phyloP scores from a whole-genome alignment of 2,888 invertebrate genomes.

The Eugnorisma glareosa region DNA sequence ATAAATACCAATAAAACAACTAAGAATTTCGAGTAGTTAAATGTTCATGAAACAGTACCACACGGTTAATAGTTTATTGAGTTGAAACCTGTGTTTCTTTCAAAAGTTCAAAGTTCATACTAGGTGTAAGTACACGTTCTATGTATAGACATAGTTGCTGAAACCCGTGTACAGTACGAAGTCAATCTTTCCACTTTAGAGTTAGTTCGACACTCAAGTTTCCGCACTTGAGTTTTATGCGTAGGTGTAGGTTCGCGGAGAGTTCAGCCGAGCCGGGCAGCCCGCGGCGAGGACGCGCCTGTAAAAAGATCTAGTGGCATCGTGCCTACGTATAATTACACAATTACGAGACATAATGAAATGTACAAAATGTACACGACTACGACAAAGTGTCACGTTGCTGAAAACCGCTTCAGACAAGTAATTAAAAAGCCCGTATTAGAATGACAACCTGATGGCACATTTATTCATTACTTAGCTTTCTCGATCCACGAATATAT shows the following conservation, averaged over 20 bases:
- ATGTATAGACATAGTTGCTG: conserved; percentile 23
- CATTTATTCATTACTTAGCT: conserved; percentile 25
- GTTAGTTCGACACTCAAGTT: conserved; percentile 62
- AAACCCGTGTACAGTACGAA: conserved; percentile 39
- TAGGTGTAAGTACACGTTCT: conserved; percentile 10
- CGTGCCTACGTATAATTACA: conserved; percentile 55
- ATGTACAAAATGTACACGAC: conserved; percentile 18
- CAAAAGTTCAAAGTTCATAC: conserved; percentile 9
- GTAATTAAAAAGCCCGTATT: conserved; percentile 39
- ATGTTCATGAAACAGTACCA: not conserved
- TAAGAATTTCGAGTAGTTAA: not conserved
- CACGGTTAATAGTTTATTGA: conserved; percentile 8
- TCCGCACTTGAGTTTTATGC: conserved; percentile 58
- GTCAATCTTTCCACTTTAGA: conserved; percentile 64
- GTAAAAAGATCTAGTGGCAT: conserved; percentile 63
- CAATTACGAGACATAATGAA: conserved; percentile 44
- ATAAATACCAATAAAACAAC: conserved; percentile 32
- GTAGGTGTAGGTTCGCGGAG: conserved; percentile 46
- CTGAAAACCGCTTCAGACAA: conserved; percentile 28
- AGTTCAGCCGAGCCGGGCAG: conserved; percentile 32
- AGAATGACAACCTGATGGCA: conserved; percentile 9
- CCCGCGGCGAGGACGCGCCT: conserved; percentile 62
- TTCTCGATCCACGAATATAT: not conserved
- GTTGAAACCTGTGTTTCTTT: conserved; percentile 7
- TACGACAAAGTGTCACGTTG: conserved; percentile 23